These are phyloP conservation scores for Zaprionus obscuricornis DNA, from an alignment of 2,888 invertebrate genomes.

Conservation along the genomic window DNA sequence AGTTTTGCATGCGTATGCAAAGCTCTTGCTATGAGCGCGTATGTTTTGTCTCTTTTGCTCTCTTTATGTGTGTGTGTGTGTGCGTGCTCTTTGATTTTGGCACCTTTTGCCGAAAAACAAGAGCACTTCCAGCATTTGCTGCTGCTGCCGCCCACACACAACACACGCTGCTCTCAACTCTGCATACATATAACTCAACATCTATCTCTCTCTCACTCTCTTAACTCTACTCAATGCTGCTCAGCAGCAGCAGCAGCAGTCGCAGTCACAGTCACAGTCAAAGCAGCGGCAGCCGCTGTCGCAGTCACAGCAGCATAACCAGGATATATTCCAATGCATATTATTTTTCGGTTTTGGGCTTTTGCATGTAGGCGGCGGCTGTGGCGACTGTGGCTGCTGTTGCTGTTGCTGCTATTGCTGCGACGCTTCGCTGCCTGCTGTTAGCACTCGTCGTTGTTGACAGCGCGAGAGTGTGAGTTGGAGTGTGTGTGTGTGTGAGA, in stretches of 20 bases:
- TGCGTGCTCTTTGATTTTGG: slow-evolving; percentile 27
- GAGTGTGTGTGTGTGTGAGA: no score
- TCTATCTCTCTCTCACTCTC: no score
- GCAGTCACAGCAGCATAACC: slow-evolving; percentile 12
- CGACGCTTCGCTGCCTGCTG: no score
- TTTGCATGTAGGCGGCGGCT: no score
- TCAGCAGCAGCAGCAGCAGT: background rate
- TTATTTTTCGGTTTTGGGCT: slow-evolving; percentile 34
- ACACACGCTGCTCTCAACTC: no score
- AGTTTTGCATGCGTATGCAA: slow-evolving; percentile 12
- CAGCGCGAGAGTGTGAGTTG: no score
- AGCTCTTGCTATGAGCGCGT: slow-evolving; percentile 9
- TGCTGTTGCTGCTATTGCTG: background rate
- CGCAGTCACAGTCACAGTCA: background rate
- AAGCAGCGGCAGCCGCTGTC: background rate
- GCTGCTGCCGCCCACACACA: no score
- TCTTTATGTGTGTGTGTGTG: slow-evolving; percentile 2
- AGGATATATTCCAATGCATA: slow-evolving; percentile 52
- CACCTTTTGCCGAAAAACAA: slow-evolving; percentile 19
- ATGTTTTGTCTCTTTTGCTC: no score
- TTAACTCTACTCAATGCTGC: background rate
- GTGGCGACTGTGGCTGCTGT: slow-evolving; percentile 11
- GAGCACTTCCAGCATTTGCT: slow-evolving; percentile 42
- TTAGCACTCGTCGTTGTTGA: no score
- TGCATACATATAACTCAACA: no score